Base-by-base conservation (phyloP, 1,140 invertebrate species). In the Octopus bimaculoides region DNA sequence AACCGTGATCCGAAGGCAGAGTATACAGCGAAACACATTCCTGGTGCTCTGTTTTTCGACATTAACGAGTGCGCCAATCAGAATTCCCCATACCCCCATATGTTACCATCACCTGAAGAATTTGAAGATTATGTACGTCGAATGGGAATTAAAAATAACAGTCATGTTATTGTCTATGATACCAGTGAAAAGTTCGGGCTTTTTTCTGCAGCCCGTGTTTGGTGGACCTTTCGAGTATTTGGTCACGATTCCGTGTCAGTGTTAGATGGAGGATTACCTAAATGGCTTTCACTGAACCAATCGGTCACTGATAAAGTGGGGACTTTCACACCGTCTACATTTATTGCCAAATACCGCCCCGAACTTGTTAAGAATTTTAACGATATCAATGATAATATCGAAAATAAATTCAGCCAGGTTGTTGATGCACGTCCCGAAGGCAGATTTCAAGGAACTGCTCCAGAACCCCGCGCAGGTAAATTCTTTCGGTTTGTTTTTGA, bases 81-180 rank as follows among this genome's bases (percentile, higher is more conserved):
- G 41, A 82, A 69, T 0, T 84, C 86, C 0, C 76, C 78, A 5
- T 84, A 83, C 52, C 78, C 80, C 17, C 86, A 89, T 61, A 88
- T 87, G 86, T 75, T 89, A 8, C 88, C 89, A 20, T 79, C 83
- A 41, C 74, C 80, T 56, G 20, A 83, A 69, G 78, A 85, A 17
- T 90, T 90, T 85, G 85, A 84, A 78, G 71, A 81, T 12, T 89
- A 88, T 84, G 87, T 89, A 7, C 85, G 87, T 53, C 5, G 26
- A 71, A 71, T 90, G 17, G 89, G 89, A 6, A 88, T 90, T n/a
- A 80, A 79, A 61, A 87, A 87, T 78, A 75, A 87, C 14, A 88
- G 87, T 1, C 86, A 88, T 79, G 87, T 90, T 74, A 79, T 89
- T 77, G 85, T 90, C 10, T 90, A 90, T 84, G 88, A 90, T 78